Evolutionary conservation across 2,888 invertebrate species (phyloP).

Genomic region (Drosophila neonasuta): DNA sequence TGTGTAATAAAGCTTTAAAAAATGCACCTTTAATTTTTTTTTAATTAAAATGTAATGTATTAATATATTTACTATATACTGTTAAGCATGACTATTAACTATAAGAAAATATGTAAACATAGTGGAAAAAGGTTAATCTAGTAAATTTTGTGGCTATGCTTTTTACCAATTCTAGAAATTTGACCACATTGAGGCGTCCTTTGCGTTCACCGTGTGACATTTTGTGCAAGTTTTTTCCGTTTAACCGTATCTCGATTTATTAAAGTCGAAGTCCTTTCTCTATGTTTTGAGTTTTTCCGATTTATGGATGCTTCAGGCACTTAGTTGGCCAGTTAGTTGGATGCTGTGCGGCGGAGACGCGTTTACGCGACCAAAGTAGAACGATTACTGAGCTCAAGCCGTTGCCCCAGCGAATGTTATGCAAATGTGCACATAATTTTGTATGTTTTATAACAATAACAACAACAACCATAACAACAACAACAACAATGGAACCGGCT

Average conservation of each 20-base stretch:
- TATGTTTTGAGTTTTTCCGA: background rate
- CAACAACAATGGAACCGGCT: conserved; percentile 10
- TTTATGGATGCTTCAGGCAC: background rate
- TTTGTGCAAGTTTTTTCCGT: conserved; percentile 14
- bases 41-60: too few relatives aligned
- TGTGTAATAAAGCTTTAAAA: too few relatives aligned
- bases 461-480: conserved; percentile 7
- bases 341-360: conserved; percentile 19
- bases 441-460: conserved; percentile 44
- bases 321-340: conserved; percentile 15
- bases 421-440: conserved; percentile 57
- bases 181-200: conserved; percentile 80
- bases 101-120: too few relatives aligned
- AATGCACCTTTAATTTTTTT: too few relatives aligned
- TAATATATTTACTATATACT: background rate
- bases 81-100: background rate
- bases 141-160: background rate
- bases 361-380: conserved; percentile 56
- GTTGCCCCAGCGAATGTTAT: conserved; percentile 45
- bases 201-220: conserved; percentile 81
- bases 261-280: conserved; percentile 27
- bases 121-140: background rate
- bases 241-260: background rate
- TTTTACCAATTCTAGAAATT: conserved; percentile 82
- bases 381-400: conserved; percentile 57